Evolutionary conservation across 1,140 invertebrate species (phyloP), one percentile per base, ranked within the genome.

Genomic region (Drosophila sp.): DNA sequence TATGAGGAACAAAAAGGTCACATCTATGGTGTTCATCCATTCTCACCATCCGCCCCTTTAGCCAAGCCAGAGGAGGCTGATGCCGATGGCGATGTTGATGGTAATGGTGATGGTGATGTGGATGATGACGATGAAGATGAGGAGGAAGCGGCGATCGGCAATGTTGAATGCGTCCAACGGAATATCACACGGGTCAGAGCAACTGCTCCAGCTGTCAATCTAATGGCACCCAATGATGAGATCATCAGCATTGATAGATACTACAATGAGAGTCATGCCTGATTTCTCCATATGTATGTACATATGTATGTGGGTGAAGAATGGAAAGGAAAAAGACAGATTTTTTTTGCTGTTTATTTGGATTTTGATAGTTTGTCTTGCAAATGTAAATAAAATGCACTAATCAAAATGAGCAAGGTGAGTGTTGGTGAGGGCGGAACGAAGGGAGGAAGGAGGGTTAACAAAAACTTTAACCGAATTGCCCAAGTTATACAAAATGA

Each of bases 391-490:
- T 87, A 89, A 72, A 89, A 89, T 77, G 72, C 72, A 82, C 77
- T 89, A 87, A 87, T 89, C 83, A 83, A 80, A 79, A 74, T 73
- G 66, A 76, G 47, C 55, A 47, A 17, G n/a, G 30, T 35, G 33
- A 2, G 17, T 32, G 4, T 11, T 27, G 25, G 1, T 11, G 33
- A 35, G 10, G 7, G 3, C 30, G 25, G 5, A 1, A 1, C 3
- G 7, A 6, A 6, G 2, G 25, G 61, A 70, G 67, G 65, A 47
- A 17, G 67, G 60, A 82, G 76, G 68, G 60, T 80, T 76, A 73
- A 80, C 73, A 80, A 66, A 78, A 86, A 86, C 76, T 87, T 86
- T 66, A 86, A 80, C 69, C 68, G 82, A 87, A 69, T 87, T 76
- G 61, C 76, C 79, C 79, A 86, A 85, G 69, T 83, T 83, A 60